phyloP scores from a whole-genome alignment of 2,888 invertebrate species.

The Latrodectus hesperus region DNA sequence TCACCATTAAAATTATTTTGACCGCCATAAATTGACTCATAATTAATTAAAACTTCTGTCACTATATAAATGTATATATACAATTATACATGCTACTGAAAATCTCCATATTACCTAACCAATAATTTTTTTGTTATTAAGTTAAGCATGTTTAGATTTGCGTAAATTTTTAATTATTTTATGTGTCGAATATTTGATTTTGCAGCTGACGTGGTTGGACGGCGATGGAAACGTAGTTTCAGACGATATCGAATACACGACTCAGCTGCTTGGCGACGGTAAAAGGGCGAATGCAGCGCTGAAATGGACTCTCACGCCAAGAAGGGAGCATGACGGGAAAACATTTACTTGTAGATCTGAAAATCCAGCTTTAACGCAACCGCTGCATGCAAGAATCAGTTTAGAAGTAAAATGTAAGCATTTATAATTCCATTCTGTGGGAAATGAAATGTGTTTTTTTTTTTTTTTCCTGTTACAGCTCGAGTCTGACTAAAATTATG shows the following conservation, averaged over 20 bases:
- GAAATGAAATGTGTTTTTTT: too few species aligned
- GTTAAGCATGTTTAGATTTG: too few species aligned
- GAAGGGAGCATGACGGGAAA: slow-evolving; percentile 91
- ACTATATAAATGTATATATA: too few species aligned
- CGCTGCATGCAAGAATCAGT: slow-evolving; percentile 85
- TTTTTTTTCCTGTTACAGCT: too few species aligned
- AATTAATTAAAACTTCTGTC: too few species aligned
- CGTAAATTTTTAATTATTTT: background rate
- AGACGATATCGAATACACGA: slow-evolving; percentile 84
- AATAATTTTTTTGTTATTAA: too few species aligned
- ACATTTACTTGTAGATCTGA: slow-evolving; percentile 87
- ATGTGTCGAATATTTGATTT: background rate
- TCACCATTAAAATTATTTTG: too few species aligned
- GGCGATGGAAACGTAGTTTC: slow-evolving; percentile 88
- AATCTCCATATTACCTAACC: too few species aligned
- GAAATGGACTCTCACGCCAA: slow-evolving; percentile 87
- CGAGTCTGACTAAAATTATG: too few species aligned
- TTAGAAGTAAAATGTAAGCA: slow-evolving; percentile 86
- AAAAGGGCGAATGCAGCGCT: slow-evolving; percentile 90
- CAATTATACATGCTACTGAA: too few species aligned
- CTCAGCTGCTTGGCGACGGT: slow-evolving; percentile 84
- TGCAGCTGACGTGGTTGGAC: slow-evolving; percentile 89
- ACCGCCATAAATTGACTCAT: too few species aligned
- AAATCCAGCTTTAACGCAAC: slow-evolving; percentile 89
- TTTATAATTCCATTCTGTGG: background rate